Evolutionary conservation across 2,113 vertebrate species (phyloP), one percentile per base, ranked within the genome.

Genomic region (Tragelaphus imberbis): DNA sequence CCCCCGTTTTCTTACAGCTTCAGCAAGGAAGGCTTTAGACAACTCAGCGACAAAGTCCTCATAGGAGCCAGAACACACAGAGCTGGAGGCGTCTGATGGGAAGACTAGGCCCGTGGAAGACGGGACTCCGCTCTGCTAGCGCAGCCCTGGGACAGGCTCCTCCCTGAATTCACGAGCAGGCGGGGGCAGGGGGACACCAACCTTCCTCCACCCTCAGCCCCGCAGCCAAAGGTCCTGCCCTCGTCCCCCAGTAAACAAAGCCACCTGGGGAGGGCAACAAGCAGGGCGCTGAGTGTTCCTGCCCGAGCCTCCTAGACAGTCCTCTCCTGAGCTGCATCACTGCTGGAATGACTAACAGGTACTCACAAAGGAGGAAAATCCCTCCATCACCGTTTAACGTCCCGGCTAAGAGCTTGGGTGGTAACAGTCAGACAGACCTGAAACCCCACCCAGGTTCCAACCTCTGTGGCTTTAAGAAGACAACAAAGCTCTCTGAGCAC

Each of bases 241-340:
- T 30, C 1, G 5, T 6, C 71, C 51, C 28, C 1, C 15, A 25
- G 59, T 3, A 5, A 58, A 2, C 21, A 10, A 36, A 17, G 3
- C 27, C 4, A 1, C 23, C 47, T 4, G 0, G 27, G 1, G 21
- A 15, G 21, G 49, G 2, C 33, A 7, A 3, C 33, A 0, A 0
- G 9, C 51, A 3, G 44, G 4, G 71, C 17, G 5, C 6, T 16
- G 19, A 13, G 36, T 14, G 14, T n/a, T 12, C 51, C 21, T 21
- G 51, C 59, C 44, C 10, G 12, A 85, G 58, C 36, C 30, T n/a
- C 16, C 80, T 7, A 13, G 49, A n/a, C 17, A 1, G 17, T 2
- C 40, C 63, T n/a, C 40, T 58, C 40, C 16, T 0, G 19, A 65
- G 53, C 2, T 9, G n/a, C n/a, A 0, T 16, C 15, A 2, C 9